Percentiles rank a stretch among this genome's conserved stretches.
These are phyloP conservation scores for Halichoeres trimaculatus DNA, from an alignment of 2,113 vertebrate species.

Conservation along the genomic window DNA sequence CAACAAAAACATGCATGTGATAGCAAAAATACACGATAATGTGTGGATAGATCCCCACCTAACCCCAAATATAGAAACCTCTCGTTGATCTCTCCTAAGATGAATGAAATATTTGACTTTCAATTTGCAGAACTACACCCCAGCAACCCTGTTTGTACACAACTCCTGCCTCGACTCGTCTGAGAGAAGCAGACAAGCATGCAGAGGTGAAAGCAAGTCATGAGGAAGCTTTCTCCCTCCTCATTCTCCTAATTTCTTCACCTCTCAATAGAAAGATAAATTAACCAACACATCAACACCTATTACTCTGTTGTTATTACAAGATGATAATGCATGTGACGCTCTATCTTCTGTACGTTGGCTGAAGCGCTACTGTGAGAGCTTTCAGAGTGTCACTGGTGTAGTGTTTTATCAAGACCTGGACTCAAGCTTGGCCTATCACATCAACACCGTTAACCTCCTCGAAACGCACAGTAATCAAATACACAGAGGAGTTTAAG, in stretches of 20 bases:
- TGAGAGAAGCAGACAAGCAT: conserved; percentile 20
- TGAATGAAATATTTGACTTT: conserved; percentile 33
- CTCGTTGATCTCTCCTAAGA: conserved; percentile 31
- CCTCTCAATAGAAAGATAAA: conserved; percentile 2
- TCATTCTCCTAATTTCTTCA: conserved; percentile 1
- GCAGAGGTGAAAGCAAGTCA: conserved; percentile 33
- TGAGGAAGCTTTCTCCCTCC: conserved; percentile 15
- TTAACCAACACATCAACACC: conserved; percentile 20
- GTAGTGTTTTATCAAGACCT: conserved; percentile 19
- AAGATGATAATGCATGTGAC: conserved; percentile 24
- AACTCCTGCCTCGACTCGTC: background rate
- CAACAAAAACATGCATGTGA: background rate
- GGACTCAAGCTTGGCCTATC: background rate
- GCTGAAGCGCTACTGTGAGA: conserved; percentile 8
- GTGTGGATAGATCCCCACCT: background rate
- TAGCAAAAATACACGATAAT: background rate
- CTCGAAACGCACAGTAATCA: conserved; percentile 26
- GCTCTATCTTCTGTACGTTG: background rate
- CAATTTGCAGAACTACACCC: conserved; percentile 15
- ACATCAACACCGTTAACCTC: conserved; percentile 35
- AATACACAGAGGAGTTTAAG: conserved; percentile 5
- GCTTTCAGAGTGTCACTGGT: conserved; percentile 2
- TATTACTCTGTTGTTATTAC: conserved; percentile 12
- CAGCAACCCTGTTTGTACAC: conserved; percentile 23
- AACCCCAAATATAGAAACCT: conserved; percentile 30